Evolutionary conservation across 1,140 invertebrate genomes (phyloP).

Genomic region (Maniola jurtina): DNA sequence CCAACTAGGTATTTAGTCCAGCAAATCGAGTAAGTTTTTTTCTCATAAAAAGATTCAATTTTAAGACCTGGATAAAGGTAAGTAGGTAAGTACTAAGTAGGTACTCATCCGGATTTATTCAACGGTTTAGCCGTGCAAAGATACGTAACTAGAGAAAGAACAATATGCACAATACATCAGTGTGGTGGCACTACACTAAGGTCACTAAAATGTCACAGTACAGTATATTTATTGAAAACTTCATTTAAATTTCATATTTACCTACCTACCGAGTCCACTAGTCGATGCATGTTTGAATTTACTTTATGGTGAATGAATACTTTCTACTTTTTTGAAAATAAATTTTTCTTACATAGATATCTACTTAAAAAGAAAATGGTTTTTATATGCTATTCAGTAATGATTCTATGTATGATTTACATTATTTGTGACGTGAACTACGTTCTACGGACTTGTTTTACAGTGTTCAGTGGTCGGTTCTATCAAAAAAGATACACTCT

Average conservation of each 20-base stretch:
- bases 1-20: too few species aligned
- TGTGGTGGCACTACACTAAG: neutral
- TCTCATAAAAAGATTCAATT: too few species aligned
- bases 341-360: neutral
- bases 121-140: too few species aligned
- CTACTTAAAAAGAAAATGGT: conserved; percentile 30
- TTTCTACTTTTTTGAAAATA: neutral
- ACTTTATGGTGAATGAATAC: neutral
- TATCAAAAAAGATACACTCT: conserved; percentile 40
- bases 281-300: neutral
- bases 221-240: conserved; percentile 3
- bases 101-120: too few species aligned
- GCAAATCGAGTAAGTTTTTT: too few species aligned
- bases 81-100: too few species aligned
- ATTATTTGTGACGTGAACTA: conserved; percentile 57
- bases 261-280: too few species aligned
- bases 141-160: too few species aligned
- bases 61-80: too few species aligned
- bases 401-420: conserved; percentile 43
- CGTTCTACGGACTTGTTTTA: conserved; percentile 47
- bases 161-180: too few species aligned
- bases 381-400: conserved; percentile 26
- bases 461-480: conserved; percentile 47
- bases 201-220: neutral
- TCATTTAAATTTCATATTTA: conserved; percentile 7